Conservation (phyloP, 2,888 invertebrate genomes). For the Schrankia costaestrigalis region DNA sequence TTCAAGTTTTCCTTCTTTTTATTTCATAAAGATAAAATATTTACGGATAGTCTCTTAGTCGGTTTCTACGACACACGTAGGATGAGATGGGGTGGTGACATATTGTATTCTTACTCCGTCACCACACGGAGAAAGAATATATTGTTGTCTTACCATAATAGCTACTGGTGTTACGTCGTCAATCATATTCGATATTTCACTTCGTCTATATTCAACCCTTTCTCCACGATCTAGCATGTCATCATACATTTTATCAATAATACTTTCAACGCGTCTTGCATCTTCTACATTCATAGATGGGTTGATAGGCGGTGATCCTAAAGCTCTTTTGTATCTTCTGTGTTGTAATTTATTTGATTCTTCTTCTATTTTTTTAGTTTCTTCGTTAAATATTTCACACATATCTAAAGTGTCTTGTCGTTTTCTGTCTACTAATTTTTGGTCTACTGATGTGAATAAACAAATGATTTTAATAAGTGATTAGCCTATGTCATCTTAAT, state of each 20-base stretch:
- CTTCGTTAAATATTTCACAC: slow-evolving; percentile 59
- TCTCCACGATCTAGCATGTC: slow-evolving; percentile 48
- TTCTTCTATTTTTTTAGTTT: slow-evolving; percentile 33
- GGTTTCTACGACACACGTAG: no score
- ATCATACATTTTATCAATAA: slow-evolving; percentile 63
- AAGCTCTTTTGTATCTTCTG: slow-evolving; percentile 32
- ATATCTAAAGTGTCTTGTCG: slow-evolving; percentile 66
- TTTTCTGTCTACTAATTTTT: slow-evolving; percentile 53
- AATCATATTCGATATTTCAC: slow-evolving; percentile 11
- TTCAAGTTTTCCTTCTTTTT: no score
- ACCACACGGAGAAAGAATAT: no score
- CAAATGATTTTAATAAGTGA: neutral
- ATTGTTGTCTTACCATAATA: no score
- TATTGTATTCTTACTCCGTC: no score
- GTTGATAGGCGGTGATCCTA: slow-evolving; percentile 23
- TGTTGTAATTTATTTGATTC: slow-evolving; percentile 2
- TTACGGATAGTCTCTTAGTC: no score
- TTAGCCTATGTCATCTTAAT: neutral
- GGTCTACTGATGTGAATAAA: slow-evolving; percentile 46
- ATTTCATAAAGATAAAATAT: no score
- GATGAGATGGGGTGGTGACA: no score
- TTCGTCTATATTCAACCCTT: slow-evolving; percentile 44
- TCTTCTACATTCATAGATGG: slow-evolving; percentile 39
- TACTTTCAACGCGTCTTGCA: slow-evolving; percentile 47
- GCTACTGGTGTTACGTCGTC: no score